Conservation (phyloP, 2,797 vertebrate genomes). For the Malacoctenus gilli region DNA sequence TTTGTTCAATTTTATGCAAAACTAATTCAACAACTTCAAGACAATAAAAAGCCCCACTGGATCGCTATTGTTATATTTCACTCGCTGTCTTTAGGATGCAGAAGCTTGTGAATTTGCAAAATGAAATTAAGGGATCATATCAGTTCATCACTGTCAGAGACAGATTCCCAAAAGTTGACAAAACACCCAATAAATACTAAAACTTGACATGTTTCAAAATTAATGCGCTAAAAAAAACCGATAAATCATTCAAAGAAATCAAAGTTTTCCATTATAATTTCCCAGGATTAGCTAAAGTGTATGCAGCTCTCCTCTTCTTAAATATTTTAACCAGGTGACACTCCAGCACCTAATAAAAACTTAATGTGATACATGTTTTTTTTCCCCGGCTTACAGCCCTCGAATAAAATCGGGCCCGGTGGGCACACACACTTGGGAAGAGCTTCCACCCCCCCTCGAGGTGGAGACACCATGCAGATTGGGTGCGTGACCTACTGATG, state of each 20-base stretch:
- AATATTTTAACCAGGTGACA: constrained; percentile 54
- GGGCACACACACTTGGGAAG: constrained; percentile 30
- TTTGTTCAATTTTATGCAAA: too few relatives aligned
- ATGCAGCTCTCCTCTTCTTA: constrained; percentile 34
- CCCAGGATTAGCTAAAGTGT: constrained; percentile 10
- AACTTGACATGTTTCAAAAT: constrained; percentile 32
- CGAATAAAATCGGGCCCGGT: constrained; percentile 47
- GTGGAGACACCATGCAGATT: constrained; percentile 41
- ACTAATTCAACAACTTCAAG: too few relatives aligned
- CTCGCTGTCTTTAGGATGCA: not conserved
- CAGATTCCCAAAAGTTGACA: constrained; percentile 5
- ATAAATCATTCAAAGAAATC: constrained; percentile 55
- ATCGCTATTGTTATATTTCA: not conserved
- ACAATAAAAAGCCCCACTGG: too few relatives aligned
- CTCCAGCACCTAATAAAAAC: constrained; percentile 45
- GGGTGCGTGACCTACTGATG: constrained; percentile 32
- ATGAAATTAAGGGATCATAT: too few relatives aligned
- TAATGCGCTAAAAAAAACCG: constrained; percentile 28
- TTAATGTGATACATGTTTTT: constrained; percentile 24
- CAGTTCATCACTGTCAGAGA: not conserved
- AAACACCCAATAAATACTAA: constrained; percentile 32
- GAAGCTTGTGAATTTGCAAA: too few relatives aligned
- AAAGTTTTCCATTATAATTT: constrained; percentile 52
- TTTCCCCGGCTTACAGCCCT: too few relatives aligned
- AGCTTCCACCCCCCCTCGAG: constrained; percentile 46